These are phyloP conservation scores for Noctua janthe DNA, from an alignment of 2,888 invertebrate species.

Conservation along the genomic window DNA sequence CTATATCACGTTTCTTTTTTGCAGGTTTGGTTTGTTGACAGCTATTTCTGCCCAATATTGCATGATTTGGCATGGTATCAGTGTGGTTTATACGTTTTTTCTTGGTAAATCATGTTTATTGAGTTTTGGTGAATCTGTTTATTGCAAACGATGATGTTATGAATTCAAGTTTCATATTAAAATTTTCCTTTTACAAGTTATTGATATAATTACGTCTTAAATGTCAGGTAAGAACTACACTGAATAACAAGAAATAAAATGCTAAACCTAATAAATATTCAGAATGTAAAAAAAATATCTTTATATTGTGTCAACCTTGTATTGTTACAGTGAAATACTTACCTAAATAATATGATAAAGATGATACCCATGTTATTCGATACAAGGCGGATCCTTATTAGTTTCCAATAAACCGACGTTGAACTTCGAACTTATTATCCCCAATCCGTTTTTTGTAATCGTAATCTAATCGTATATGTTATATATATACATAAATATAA, in stretches of 20 bases:
- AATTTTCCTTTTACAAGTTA: not conserved
- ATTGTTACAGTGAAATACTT: not conserved
- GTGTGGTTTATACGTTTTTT: no score
- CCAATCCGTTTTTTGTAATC: slow-evolving; percentile 14
- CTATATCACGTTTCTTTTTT: slow-evolving; percentile 1
- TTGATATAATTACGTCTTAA: no score
- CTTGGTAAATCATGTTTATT: no score
- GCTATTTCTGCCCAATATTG: not conserved
- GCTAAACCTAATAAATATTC: not conserved
- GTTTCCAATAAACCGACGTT: slow-evolving; percentile 30
- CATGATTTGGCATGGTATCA: no score
- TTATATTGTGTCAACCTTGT: slow-evolving; percentile 5
- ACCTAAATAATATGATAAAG: slow-evolving; percentile 1
- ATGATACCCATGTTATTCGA: slow-evolving; percentile 13
- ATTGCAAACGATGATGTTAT: not conserved
- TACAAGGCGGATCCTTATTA: slow-evolving; percentile 13
- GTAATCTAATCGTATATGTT: no score
- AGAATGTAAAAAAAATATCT: not conserved
- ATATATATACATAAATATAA: no score
- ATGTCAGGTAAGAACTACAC: not conserved
- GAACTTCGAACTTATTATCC: slow-evolving; percentile 20
- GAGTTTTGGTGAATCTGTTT: not conserved
- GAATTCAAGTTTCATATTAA: not conserved
- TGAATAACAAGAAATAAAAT: not conserved
- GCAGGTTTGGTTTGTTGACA: not conserved